Percentiles rank a stretch among this genome's conserved stretches.
These are phyloP conservation scores for Ashinkailepas kermadecensis DNA, from an alignment of 2,888 invertebrate genomes.

Conservation along the genomic window DNA sequence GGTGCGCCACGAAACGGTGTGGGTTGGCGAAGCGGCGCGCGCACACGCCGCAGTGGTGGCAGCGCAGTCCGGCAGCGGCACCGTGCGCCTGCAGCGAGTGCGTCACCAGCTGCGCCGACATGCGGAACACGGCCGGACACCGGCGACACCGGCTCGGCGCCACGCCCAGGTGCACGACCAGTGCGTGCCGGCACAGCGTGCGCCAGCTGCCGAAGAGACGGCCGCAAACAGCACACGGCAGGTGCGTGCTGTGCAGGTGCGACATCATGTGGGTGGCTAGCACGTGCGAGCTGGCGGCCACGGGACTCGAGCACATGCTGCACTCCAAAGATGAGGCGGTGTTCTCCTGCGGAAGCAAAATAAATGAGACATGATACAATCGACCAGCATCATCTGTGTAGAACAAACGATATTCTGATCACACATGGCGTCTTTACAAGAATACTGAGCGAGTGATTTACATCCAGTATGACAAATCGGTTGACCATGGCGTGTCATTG, in stretches of 20 bases:
- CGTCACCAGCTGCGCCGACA: background rate
- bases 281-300: background rate
- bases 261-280: background rate
- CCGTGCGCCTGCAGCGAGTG: background rate
- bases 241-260: background rate
- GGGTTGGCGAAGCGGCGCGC: background rate
- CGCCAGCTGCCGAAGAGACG: background rate
- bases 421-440: background rate
- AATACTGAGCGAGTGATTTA: background rate
- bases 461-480: background rate
- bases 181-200: slow-evolving; percentile 4
- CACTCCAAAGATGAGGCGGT: background rate
- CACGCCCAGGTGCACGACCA: slow-evolving; percentile 2
- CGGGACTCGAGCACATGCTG: background rate
- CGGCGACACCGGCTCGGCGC: background rate
- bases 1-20: background rate
- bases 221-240: background rate
- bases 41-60: background rate
- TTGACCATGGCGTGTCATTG: background rate
- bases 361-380: background rate
- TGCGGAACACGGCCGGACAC: slow-evolving; percentile 2
- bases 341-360: background rate
- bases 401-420: background rate
- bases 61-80: background rate
- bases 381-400: no score